Evolutionary conservation across 2,113 vertebrate species (phyloP).

Genomic region (Galeopterus variegatus): DNA sequence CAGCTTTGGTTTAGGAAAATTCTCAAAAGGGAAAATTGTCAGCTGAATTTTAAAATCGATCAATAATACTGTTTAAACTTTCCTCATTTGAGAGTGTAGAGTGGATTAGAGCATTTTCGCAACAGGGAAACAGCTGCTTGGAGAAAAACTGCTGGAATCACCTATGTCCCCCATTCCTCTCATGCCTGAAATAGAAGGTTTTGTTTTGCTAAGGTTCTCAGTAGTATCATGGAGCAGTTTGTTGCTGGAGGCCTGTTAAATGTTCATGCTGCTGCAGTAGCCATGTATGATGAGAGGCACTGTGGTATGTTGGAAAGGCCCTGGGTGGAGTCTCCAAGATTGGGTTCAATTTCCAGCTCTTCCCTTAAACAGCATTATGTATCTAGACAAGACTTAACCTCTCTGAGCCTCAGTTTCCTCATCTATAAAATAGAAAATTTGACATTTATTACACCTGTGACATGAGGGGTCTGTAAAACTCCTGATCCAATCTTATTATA

Average conservation of each 20-base stretch:
- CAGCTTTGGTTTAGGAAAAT: slow-evolving; percentile 65
- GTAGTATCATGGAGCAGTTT: neutral
- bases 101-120: slow-evolving; percentile 22
- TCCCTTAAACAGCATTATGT: neutral
- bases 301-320: neutral
- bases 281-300: neutral
- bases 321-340: no score
- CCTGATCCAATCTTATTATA: neutral
- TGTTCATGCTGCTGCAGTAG: neutral
- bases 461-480: neutral
- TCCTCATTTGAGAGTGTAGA: neutral
- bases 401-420: neutral
- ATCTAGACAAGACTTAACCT: neutral
- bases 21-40: slow-evolving; percentile 68
- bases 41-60: slow-evolving; percentile 71
- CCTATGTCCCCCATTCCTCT: accelerated
- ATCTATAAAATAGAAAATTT: neutral
- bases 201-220: neutral
- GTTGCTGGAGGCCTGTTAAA: neutral
- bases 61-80: slow-evolving; percentile 58
- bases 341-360: neutral
- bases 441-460: neutral
- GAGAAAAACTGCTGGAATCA: neutral
- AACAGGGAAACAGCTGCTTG: neutral
- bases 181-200: neutral